Evolutionary conservation across 2,888 invertebrate genomes (phyloP).

Genomic region (Lasiommata megera): DNA sequence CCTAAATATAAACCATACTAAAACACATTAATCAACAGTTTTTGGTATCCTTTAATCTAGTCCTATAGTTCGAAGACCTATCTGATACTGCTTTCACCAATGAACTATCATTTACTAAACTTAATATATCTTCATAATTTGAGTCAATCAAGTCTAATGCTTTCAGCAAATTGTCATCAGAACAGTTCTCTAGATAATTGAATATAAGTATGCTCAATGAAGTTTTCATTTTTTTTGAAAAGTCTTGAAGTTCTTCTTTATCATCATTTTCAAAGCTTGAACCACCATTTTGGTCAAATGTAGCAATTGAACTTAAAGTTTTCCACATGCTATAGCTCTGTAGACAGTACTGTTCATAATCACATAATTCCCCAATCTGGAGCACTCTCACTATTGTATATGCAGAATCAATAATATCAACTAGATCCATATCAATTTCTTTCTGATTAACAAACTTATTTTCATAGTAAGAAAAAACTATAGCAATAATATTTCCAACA

Average conservation of each 20-base stretch:
- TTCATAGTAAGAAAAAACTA: constrained; percentile 60
- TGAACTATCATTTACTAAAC: constrained; percentile 44
- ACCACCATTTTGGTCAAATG: constrained; percentile 47
- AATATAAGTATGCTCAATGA: constrained; percentile 54
- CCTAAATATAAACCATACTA: background rate
- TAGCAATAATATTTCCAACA: constrained; percentile 50
- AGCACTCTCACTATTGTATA: constrained; percentile 52
- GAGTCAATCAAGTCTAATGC: constrained; percentile 49
- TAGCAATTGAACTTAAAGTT: constrained; percentile 45
- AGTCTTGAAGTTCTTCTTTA: constrained; percentile 49
- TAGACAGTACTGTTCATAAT: constrained; percentile 53
- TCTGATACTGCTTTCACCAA: constrained; percentile 45
- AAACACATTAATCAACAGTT: constrained; percentile 42
- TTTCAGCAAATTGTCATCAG: constrained; percentile 48
- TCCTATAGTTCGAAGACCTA: constrained; percentile 51
- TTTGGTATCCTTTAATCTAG: constrained; percentile 54
- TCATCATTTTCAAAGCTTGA: constrained; percentile 54
- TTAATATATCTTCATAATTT: constrained; percentile 56
- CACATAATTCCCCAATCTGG: constrained; percentile 45
- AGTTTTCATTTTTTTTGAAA: constrained; percentile 52
- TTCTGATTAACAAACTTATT: constrained; percentile 56
- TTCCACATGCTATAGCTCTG: constrained; percentile 63
- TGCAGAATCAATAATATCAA: constrained; percentile 61
- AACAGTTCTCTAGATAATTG: constrained; percentile 57
- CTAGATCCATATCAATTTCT: constrained; percentile 61